Conservation (phyloP, 1,140 invertebrate genomes). For the Triops longicaudatus region DNA sequence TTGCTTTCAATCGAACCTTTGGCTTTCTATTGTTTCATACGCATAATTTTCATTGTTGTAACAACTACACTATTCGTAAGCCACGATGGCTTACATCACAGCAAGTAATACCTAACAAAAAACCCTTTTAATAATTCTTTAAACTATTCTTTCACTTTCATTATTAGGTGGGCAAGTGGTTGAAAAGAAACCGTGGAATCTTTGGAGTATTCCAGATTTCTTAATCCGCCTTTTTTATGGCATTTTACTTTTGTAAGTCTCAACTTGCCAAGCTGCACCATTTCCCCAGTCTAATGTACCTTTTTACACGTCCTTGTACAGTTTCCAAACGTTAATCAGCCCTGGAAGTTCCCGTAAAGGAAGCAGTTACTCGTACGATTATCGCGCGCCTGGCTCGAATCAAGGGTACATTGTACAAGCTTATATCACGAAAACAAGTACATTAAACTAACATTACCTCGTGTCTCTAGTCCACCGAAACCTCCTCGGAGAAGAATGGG, state of each 20-base stretch:
- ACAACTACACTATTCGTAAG: neutral
- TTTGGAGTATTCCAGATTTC: constrained; percentile 1
- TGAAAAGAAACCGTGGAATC: constrained; percentile 16
- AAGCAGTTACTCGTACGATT: constrained; percentile 17
- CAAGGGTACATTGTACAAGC: neutral
- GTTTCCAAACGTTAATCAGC: constrained; percentile 26
- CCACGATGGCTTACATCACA: constrained; percentile 24
- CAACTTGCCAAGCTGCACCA: neutral
- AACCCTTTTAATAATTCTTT: neutral
- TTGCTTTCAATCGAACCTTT: too few species aligned
- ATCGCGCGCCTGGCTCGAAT: constrained; percentile 17
- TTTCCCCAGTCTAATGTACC: too few species aligned
- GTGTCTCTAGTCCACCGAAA: neutral
- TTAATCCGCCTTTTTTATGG: constrained; percentile 22
- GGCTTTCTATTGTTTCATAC: too few species aligned
- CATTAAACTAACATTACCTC: neutral
- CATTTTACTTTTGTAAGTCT: constrained; percentile 26
- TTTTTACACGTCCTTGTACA: neutral
- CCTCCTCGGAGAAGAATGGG: constrained; percentile 23
- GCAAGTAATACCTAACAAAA: neutral
- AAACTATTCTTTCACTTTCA: neutral
- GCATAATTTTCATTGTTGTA: too few species aligned
- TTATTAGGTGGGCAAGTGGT: constrained; percentile 20
- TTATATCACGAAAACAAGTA: neutral
- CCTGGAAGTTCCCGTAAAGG: constrained; percentile 20